These are phyloP conservation scores for Ophonus ardosiacus DNA, from an alignment of 2,888 invertebrate species.

Conservation along the genomic window DNA sequence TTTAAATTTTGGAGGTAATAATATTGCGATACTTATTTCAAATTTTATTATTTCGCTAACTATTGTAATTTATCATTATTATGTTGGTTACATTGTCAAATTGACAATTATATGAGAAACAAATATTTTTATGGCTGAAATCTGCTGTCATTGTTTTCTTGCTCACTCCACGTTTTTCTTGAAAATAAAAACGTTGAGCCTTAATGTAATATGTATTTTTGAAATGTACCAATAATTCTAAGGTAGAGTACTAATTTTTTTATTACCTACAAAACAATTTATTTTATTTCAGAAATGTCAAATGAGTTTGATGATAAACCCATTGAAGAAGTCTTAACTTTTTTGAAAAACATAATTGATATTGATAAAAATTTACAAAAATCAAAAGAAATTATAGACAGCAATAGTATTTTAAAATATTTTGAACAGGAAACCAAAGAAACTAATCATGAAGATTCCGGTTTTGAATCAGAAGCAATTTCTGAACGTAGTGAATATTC, in stretches of 20 bases:
- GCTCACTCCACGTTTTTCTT: background rate
- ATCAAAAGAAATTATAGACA: slow-evolving; percentile 6
- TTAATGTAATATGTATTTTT: no score
- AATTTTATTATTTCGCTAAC: background rate
- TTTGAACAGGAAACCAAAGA: slow-evolving; percentile 3
- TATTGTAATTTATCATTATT: background rate
- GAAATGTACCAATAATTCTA: background rate
- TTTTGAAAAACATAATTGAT: slow-evolving; percentile 10
- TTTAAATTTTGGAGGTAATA: slow-evolving; percentile 30
- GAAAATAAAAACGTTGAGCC: no score
- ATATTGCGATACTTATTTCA: background rate
- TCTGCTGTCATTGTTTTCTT: background rate
- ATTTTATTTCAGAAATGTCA: slow-evolving; percentile 20
- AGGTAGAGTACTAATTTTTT: background rate
- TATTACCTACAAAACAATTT: background rate
- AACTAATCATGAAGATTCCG: slow-evolving; percentile 20
- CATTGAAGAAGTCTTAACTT: background rate
- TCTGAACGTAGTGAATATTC: background rate
- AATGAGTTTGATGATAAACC: slow-evolving; percentile 11
- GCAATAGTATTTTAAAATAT: slow-evolving; percentile 37
- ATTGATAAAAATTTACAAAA: background rate
- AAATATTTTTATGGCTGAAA: slow-evolving; percentile 2
- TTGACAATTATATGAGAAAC: background rate
- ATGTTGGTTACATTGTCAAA: background rate
- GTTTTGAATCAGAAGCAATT: slow-evolving; percentile 47